These are phyloP conservation scores for Trissolcus basalis DNA, from an alignment of 1,140 invertebrate species.

Conservation along the genomic window DNA sequence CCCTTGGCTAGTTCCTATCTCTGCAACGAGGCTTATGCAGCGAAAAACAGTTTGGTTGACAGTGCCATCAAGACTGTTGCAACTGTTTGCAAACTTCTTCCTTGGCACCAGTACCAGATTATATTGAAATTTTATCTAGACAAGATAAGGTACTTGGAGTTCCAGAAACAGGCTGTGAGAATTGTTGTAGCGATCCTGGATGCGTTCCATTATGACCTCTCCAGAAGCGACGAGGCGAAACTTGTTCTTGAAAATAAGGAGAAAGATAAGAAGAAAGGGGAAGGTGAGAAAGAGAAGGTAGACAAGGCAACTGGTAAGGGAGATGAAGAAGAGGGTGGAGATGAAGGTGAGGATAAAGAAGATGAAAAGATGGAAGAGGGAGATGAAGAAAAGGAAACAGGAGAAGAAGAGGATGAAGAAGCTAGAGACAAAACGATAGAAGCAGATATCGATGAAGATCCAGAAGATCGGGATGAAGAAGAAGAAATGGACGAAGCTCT, in stretches of 20 bases:
- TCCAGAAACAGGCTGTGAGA: conserved; percentile 89
- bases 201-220: conserved; percentile 94
- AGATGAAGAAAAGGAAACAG: conserved; percentile 54
- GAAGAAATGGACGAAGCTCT: conserved; percentile 65
- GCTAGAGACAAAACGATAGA: conserved; percentile 36
- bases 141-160: conserved; percentile 83
- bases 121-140: conserved; percentile 87
- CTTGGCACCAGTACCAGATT: conserved; percentile 91
- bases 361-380: conserved; percentile 55
- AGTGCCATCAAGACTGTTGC: conserved; percentile 86
- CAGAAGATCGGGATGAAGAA: conserved; percentile 59
- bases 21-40: conserved; percentile 84
- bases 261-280: conserved; percentile 59
- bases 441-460: conserved; percentile 56
- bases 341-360: neutral
- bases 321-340: conserved; percentile 9
- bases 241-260: conserved; percentile 50
- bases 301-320: too few species aligned
- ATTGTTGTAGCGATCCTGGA: conserved; percentile 90
- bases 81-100: conserved; percentile 84
- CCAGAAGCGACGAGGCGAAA: conserved; percentile 66
- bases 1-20: conserved; percentile 89
- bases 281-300: conserved; percentile 52
- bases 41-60: conserved; percentile 89
- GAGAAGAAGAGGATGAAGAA: conserved; percentile 66